Evolutionary conservation across 2,888 invertebrate species (phyloP).

Genomic region (Acanthosoma haemorrhoidale): DNA sequence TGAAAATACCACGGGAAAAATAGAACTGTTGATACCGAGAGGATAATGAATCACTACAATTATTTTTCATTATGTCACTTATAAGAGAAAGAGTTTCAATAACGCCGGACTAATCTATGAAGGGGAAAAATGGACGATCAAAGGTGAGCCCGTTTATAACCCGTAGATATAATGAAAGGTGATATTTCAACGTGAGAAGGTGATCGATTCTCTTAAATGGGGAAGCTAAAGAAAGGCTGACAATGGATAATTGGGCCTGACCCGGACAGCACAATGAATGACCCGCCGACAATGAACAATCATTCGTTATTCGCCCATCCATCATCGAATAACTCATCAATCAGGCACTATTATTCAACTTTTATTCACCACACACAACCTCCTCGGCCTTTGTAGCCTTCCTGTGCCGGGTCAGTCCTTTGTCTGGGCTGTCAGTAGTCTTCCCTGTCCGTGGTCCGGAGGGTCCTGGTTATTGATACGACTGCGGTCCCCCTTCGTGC

Average conservation of each 20-base stretch:
- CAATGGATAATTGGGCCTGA: constrained; percentile 6
- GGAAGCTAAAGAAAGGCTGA: constrained; percentile 4
- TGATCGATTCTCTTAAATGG: constrained; percentile 1
- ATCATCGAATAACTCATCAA: constrained; percentile 25
- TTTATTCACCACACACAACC: constrained; percentile 15
- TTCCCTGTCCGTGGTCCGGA: not conserved
- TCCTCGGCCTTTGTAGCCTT: constrained; percentile 2
- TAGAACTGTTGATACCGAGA: not conserved
- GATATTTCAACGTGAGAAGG: not conserved
- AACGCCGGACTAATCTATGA: not conserved
- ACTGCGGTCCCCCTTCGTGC: not conserved
- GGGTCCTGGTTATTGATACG: not conserved
- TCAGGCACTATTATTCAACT: constrained; percentile 26
- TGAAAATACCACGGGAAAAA: not conserved
- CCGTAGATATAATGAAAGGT: constrained; percentile 3
- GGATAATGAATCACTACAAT: not conserved
- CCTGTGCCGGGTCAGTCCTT: too few relatives aligned
- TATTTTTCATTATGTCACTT: not conserved
- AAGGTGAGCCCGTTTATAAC: constrained; percentile 1
- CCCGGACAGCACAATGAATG: not conserved
- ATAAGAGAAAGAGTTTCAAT: constrained; percentile 5
- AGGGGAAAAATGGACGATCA: constrained; percentile 2
- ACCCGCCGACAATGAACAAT: constrained; percentile 23
- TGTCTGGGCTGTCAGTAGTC: not conserved
- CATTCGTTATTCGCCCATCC: constrained; percentile 26